These are phyloP conservation scores for Callyntrura sp. DNA, from an alignment of 2,888 invertebrate species.

Conservation along the genomic window DNA sequence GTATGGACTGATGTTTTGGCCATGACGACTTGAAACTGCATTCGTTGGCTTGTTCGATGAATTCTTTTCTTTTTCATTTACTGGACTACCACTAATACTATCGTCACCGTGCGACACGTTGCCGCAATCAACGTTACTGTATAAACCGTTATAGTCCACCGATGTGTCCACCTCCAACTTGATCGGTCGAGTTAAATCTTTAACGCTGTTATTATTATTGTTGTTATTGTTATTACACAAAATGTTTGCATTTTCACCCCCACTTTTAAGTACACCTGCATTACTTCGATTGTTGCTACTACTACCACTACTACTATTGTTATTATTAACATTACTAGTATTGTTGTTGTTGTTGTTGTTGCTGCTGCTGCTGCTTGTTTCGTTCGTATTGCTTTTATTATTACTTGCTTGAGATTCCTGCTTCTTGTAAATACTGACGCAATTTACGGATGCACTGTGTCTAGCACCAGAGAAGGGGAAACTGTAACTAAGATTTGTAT, in stretches of 20 bases:
- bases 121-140: slow-evolving; percentile 51
- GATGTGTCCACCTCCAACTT: slow-evolving; percentile 67
- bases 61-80: slow-evolving; percentile 68
- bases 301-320: slow-evolving; percentile 16
- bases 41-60: slow-evolving; percentile 68
- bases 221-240: slow-evolving; percentile 52
- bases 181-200: slow-evolving; percentile 64
- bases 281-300: slow-evolving; percentile 28
- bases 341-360: not conserved
- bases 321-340: slow-evolving; percentile 34
- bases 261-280: not conserved
- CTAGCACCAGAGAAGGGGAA: slow-evolving; percentile 51
- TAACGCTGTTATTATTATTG: slow-evolving; percentile 48
- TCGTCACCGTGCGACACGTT: slow-evolving; percentile 23
- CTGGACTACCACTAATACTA: slow-evolving; percentile 26
- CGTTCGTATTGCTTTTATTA: slow-evolving; percentile 42
- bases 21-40: slow-evolving; percentile 43
- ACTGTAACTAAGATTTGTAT: slow-evolving; percentile 73
- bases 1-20: slow-evolving; percentile 54
- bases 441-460: not conserved
- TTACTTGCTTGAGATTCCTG: slow-evolving; percentile 66
- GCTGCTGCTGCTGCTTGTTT: slow-evolving; percentile 4
- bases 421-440: slow-evolving; percentile 50
- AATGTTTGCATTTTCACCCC: slow-evolving; percentile 33
- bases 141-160: slow-evolving; percentile 65